Conservation (phyloP, 2,113 vertebrate genomes). For the Burhinus oedicnemus region DNA sequence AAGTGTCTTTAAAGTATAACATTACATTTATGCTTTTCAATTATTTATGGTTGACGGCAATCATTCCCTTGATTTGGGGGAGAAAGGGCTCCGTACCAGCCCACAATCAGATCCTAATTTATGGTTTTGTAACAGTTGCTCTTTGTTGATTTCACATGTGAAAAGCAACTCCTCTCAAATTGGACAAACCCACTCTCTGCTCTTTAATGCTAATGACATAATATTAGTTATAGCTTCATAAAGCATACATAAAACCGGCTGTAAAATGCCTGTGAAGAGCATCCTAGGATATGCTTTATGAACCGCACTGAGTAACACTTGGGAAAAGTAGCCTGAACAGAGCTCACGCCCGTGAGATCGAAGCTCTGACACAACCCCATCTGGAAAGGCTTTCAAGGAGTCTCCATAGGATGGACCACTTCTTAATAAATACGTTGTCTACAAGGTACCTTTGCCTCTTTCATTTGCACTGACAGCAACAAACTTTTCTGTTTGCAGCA, state of each 20-base stretch:
- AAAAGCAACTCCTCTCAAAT: not conserved
- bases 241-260: not conserved
- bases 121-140: not conserved
- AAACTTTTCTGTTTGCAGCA: not conserved
- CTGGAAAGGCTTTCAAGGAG: not conserved
- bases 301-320: not conserved
- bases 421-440: accelerated
- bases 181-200: not conserved
- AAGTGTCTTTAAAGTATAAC: not conserved
- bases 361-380: not conserved
- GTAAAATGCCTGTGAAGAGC: not conserved
- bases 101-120: not conserved
- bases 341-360: not conserved
- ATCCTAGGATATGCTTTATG: not conserved
- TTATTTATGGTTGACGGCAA: not conserved
- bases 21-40: not conserved
- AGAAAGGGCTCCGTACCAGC: not conserved
- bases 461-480: not conserved
- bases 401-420: not conserved
- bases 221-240: not conserved
- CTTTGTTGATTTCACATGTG: not conserved
- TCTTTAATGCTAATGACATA: not conserved
- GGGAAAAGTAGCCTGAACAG: not conserved
- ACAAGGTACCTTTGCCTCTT: not conserved
- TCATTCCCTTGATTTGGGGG: not conserved